phyloP scores from a whole-genome alignment of 1,140 invertebrate species.

The Tetranychus cinnabarinus region DNA sequence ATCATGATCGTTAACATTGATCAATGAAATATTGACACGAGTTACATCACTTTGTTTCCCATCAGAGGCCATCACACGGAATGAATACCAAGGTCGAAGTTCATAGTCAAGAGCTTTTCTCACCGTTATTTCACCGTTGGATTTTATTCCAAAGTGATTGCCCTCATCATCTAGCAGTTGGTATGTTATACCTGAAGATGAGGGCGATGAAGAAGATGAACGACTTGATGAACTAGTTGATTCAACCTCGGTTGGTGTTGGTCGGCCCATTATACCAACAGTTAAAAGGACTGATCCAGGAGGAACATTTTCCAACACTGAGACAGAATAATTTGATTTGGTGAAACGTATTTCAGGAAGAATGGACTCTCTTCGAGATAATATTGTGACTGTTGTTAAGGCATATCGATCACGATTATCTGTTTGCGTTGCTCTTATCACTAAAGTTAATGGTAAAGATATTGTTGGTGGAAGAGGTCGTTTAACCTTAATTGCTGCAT shows the following conservation, averaged over 20 bases:
- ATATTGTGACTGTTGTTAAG: conserved; percentile 42
- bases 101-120: conserved; percentile 55
- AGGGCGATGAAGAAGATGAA: neutral
- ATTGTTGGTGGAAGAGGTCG: conserved; percentile 28
- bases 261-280: conserved; percentile 17
- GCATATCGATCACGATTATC: conserved; percentile 70
- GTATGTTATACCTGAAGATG: conserved; percentile 1
- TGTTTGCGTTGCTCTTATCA: conserved; percentile 55
- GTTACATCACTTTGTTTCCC: conserved; percentile 53
- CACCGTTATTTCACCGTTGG: conserved; percentile 49
- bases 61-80: conserved; percentile 60
- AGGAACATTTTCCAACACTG: conserved; percentile 45
- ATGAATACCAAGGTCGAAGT: conserved; percentile 33
- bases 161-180: conserved; percentile 9
- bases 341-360: conserved; percentile 35
- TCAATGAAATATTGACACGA: conserved; percentile 45
- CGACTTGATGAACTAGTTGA: neutral
- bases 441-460: conserved; percentile 41
- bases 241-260: neutral
- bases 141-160: conserved; percentile 4
- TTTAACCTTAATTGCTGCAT: conserved; percentile 33
- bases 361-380: conserved; percentile 26
- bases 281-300: conserved; percentile 31
- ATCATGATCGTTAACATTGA: conserved; percentile 70
- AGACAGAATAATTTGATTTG: conserved; percentile 41